Percentiles rank a stretch among this genome's conserved stretches.
Evolutionary conservation across 2,113 vertebrate genomes (phyloP).

Genomic region (Xenopus borealis): DNA sequence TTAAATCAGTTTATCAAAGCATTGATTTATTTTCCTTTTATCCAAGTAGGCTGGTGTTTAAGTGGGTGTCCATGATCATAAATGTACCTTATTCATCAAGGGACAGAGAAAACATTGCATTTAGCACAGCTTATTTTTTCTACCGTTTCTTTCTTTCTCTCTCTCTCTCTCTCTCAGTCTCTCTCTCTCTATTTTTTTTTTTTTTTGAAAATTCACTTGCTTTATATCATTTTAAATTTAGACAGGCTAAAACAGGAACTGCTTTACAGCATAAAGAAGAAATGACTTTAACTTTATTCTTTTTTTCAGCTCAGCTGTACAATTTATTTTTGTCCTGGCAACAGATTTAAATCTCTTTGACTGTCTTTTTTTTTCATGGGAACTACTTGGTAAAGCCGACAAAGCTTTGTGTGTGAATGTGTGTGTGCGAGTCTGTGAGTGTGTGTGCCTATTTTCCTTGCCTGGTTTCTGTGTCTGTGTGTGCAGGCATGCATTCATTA

Average conservation of each 20-base stretch:
- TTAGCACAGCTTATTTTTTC: constrained; percentile 44
- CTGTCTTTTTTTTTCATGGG: constrained; percentile 60
- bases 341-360: constrained; percentile 58
- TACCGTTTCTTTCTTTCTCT: background rate
- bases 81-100: background rate
- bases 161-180: no score
- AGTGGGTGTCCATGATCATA: constrained; percentile 14
- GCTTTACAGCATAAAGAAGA: constrained; percentile 55
- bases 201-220: constrained; percentile 41
- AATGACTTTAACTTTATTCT: constrained; percentile 61
- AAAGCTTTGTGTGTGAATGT: constrained; percentile 58
- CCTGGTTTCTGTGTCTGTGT: constrained; percentile 70
- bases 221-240: constrained; percentile 50
- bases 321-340: constrained; percentile 67
- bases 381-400: constrained; percentile 64
- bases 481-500: constrained; percentile 84
- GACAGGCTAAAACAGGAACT: constrained; percentile 50
- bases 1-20: background rate
- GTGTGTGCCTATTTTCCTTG: constrained; percentile 33
- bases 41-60: constrained; percentile 12
- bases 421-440: constrained; percentile 47
- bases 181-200: no score
- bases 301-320: constrained; percentile 56
- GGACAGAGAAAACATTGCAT: constrained; percentile 5
- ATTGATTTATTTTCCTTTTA: constrained; percentile 23